Evolutionary conservation across 2,797 vertebrate genomes (phyloP).

Genomic region (Channa striata): DNA sequence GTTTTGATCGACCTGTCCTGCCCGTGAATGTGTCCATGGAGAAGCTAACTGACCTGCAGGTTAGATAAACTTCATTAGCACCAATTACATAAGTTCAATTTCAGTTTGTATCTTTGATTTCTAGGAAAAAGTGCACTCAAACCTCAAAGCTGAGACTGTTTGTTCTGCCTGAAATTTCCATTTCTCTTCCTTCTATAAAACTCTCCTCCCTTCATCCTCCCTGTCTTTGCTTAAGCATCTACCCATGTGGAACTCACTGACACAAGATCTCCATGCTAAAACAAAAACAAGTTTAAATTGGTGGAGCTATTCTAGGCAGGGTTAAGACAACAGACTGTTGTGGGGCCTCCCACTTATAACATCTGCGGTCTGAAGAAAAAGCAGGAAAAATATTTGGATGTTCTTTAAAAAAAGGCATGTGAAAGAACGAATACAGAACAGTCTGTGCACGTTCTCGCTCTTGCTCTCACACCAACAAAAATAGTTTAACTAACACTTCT

Average conservation of each 20-base stretch:
- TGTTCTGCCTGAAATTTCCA: neutral
- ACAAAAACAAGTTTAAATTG: conserved; percentile 70
- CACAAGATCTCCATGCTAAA: conserved; percentile 39
- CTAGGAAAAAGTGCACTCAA: neutral
- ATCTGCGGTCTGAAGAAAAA: conserved; percentile 12
- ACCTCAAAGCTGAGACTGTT: conserved; percentile 26
- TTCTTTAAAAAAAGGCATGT: conserved; percentile 17
- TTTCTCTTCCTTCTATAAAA: conserved; percentile 4
- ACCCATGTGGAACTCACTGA: conserved; percentile 32
- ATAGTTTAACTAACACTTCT: neutral
- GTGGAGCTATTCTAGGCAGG: conserved; percentile 68
- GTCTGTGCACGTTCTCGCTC: neutral
- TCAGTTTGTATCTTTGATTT: conserved; percentile 20
- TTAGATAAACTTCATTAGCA: conserved; percentile 47
- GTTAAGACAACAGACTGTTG: conserved; percentile 74
- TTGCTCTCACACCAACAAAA: neutral
- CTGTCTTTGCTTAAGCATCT: conserved; percentile 5
- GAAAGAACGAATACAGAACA: neutral
- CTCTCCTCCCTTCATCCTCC: neutral
- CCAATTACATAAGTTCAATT: neutral
- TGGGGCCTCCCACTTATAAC: conserved; percentile 15
- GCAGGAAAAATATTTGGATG: conserved; percentile 56
- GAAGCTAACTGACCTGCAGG: conserved; percentile 38
- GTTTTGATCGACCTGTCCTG: conserved; percentile 43
- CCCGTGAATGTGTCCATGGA: conserved; percentile 8